Conservation (phyloP, 2,888 invertebrate genomes). For the Drosophila melanosoma region DNA sequence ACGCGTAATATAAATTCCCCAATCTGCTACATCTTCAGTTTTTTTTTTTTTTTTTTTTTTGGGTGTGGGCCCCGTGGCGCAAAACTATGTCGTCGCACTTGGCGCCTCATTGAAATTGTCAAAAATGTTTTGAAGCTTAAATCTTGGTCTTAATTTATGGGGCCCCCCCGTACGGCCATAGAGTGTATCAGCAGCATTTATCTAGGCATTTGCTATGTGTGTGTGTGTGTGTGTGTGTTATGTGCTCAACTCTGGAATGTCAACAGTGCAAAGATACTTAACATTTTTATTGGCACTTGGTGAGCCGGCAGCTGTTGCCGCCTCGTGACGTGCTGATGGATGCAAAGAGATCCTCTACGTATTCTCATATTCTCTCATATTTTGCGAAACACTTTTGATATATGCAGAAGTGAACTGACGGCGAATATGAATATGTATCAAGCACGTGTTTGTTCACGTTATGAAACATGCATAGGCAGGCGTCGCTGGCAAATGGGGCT, state of each 20-base stretch:
- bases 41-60: neutral
- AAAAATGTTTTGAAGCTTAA: constrained; percentile 56
- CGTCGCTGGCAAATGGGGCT: constrained; percentile 51
- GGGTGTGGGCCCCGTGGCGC: constrained; percentile 11
- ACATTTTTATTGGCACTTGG: constrained; percentile 84
- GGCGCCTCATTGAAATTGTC: constrained; percentile 69
- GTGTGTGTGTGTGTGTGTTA: constrained; percentile 45
- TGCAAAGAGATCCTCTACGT: constrained; percentile 46
- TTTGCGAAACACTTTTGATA: constrained; percentile 43
- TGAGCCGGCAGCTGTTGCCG: constrained; percentile 71
- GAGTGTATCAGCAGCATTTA: constrained; percentile 62
- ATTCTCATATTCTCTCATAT: constrained; percentile 54
- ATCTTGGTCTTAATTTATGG: constrained; percentile 66
- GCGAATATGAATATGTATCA: constrained; percentile 56
- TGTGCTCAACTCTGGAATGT: constrained; percentile 58
- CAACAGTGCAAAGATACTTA: constrained; percentile 81
- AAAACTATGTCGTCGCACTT: constrained; percentile 55
- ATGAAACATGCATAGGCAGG: constrained; percentile 80
- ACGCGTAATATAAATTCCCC: constrained; percentile 42
- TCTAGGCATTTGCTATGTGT: constrained; percentile 49
- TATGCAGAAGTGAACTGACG: constrained; percentile 12
- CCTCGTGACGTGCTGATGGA: constrained; percentile 75
- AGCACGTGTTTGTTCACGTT: constrained; percentile 65
- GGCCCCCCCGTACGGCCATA: neutral
- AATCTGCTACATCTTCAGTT: neutral